Evolutionary conservation across 2,888 invertebrate species (phyloP).

Genomic region (Apamea sordens): DNA sequence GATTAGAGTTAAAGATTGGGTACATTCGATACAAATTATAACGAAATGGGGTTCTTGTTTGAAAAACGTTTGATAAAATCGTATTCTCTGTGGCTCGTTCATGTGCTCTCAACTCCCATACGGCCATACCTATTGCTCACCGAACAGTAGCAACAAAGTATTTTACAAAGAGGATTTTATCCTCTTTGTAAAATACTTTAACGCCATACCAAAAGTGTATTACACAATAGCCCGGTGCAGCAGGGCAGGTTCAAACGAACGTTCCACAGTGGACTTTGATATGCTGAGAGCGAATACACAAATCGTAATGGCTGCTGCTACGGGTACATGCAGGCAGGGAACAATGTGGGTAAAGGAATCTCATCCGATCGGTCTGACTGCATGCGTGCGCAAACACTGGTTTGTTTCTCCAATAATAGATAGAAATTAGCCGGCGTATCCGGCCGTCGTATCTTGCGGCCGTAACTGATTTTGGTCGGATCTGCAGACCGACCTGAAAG

Average conservation of each 20-base stretch:
- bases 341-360: neutral
- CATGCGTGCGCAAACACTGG: neutral
- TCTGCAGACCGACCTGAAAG: neutral
- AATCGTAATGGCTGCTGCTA: neutral
- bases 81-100: neutral
- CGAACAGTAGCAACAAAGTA: constrained; percentile 34
- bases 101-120: neutral
- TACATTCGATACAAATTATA: constrained; percentile 14
- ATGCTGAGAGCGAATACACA: constrained; percentile 5
- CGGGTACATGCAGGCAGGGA: neutral
- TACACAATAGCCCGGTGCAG: constrained; percentile 2
- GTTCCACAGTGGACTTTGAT: neutral
- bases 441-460: too few species aligned
- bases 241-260: constrained; percentile 18
- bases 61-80: constrained; percentile 1
- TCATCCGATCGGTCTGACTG: too few species aligned
- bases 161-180: constrained; percentile 18
- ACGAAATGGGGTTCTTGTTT: neutral
- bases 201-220: constrained; percentile 7
- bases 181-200: constrained; percentile 31
- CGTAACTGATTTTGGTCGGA: neutral
- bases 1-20: constrained; percentile 43
- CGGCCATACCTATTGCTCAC: constrained; percentile 2
- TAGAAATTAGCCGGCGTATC: neutral
- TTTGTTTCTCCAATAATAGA: neutral